Evolutionary conservation across 2,113 vertebrate species (phyloP).

Genomic region (Alethe castanea): DNA sequence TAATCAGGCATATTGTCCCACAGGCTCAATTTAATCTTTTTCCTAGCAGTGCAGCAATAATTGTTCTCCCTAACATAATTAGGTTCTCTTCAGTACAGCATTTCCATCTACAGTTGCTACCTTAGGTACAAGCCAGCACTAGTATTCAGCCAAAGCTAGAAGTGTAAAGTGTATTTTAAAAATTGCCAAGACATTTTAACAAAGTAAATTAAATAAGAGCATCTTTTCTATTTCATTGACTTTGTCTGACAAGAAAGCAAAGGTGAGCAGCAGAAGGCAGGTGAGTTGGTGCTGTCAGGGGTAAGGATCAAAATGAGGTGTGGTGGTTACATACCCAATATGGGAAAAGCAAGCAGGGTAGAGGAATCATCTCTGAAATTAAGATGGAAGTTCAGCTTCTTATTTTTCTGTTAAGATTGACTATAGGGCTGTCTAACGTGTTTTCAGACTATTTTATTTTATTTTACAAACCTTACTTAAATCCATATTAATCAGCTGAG

Average conservation of each 20-base stretch:
- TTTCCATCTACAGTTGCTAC: neutral
- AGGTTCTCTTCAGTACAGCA: neutral
- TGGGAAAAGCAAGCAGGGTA: neutral
- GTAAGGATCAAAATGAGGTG: neutral
- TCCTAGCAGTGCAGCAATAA: neutral
- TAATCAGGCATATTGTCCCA: neutral
- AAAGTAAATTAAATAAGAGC: neutral
- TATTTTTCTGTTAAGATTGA: neutral
- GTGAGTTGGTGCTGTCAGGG: neutral
- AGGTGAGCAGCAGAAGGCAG: neutral
- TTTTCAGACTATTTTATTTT: neutral
- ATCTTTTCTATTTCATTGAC: neutral
- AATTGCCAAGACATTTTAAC: neutral
- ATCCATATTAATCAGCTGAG: neutral
- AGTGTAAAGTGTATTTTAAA: neutral
- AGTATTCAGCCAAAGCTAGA: neutral
- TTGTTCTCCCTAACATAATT: neutral
- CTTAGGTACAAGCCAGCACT: neutral
- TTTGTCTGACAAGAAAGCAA: neutral
- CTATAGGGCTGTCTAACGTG: neutral
- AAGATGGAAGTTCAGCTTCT: neutral
- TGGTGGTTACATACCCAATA: accelerated
- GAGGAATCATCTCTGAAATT: neutral
- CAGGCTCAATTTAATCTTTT: neutral
- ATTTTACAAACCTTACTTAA: neutral